Evolutionary conservation across 2,113 vertebrate species (phyloP).

Genomic region (Tachysurus fulvidraco): DNA sequence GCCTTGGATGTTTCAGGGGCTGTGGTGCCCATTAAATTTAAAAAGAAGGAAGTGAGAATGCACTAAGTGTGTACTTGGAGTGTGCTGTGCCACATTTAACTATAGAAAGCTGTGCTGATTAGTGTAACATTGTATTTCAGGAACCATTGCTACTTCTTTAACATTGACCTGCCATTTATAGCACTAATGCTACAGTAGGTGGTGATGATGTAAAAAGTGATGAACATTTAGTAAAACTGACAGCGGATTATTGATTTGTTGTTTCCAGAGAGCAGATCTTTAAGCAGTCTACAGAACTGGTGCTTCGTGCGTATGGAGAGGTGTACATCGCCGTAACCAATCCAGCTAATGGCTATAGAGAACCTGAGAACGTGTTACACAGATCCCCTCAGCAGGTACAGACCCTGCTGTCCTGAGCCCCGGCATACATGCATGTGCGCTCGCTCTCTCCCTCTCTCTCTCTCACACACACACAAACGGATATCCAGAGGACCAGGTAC

Average conservation of each 20-base stretch:
- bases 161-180: not conserved
- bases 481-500: conserved; percentile 11
- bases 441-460: conserved; percentile 14
- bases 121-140: not conserved
- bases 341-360: conserved; percentile 82
- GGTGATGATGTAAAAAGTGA: not conserved
- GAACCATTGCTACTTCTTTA: not conserved
- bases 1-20: not conserved
- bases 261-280: conserved; percentile 88
- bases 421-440: not conserved
- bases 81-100: not conserved
- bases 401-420: conserved; percentile 82
- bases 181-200: not conserved
- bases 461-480: conserved; percentile 25
- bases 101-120: not conserved
- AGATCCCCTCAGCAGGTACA: conserved; percentile 91
- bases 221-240: not conserved
- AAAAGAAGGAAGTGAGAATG: not conserved
- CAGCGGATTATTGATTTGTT: conserved; percentile 6
- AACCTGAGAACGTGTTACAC: conserved; percentile 84
- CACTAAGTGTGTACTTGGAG: not conserved
- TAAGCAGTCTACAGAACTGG: conserved; percentile 89
- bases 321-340: conserved; percentile 84
- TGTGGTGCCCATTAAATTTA: not conserved
- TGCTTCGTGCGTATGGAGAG: conserved; percentile 89